phyloP scores from a whole-genome alignment of 1,140 invertebrate species.

The Aphis gossypii region DNA sequence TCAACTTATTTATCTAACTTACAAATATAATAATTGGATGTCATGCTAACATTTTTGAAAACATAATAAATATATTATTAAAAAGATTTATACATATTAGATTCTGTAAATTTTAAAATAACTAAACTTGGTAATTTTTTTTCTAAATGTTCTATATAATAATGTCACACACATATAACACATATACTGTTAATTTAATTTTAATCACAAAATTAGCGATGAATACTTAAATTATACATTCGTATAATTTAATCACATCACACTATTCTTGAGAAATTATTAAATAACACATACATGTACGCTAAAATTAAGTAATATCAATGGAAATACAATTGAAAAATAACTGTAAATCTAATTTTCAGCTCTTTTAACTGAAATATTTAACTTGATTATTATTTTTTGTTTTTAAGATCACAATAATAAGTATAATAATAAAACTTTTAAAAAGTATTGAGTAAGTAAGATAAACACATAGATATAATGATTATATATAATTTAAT shows the following conservation, averaged over 20 bases:
- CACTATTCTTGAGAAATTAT: background rate
- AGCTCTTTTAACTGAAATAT: background rate
- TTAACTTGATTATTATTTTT: background rate
- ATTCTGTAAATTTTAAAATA: background rate
- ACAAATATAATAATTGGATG: constrained; percentile 5
- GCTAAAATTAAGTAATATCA: background rate
- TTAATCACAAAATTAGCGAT: background rate
- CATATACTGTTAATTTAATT: background rate
- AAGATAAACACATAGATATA: background rate
- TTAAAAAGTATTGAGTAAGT: background rate
- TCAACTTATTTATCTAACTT: constrained; percentile 4
- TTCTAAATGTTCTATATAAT: background rate
- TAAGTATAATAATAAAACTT: constrained; percentile 3
- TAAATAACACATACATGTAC: background rate
- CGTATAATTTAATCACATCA: background rate
- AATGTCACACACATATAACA: constrained; percentile 10
- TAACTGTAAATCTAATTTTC: background rate
- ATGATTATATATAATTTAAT: background rate
- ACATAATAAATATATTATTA: background rate
- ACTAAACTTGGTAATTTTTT: background rate
- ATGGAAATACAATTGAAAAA: background rate
- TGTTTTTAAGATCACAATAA: background rate
- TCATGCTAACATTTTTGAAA: background rate
- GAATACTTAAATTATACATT: background rate
- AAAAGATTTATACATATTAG: background rate